These are phyloP conservation scores for Leucophenga maculata DNA, from an alignment of 2,888 invertebrate species.

Conservation along the genomic window DNA sequence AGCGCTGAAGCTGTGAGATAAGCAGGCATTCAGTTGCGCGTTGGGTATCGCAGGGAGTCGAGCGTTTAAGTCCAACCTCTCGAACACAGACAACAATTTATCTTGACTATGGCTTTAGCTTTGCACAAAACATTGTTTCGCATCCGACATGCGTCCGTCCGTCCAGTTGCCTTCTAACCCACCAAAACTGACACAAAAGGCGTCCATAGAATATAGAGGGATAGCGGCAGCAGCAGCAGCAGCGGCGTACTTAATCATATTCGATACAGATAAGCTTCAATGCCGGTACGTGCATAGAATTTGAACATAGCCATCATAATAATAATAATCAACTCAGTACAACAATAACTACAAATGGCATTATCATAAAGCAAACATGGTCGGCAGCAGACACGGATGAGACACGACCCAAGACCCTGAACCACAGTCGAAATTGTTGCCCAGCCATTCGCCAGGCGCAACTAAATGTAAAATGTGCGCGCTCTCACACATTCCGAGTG, in stretches of 20 bases:
- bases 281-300: slow-evolving; percentile 63
- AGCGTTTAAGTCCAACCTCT: slow-evolving; percentile 7
- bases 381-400: not conserved
- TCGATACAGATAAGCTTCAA: slow-evolving; percentile 65
- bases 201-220: no score
- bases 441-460: not conserved
- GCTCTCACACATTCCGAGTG: not conserved
- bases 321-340: slow-evolving; percentile 43
- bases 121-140: slow-evolving; percentile 2
- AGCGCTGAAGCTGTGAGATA: not conserved
- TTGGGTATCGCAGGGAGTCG: not conserved
- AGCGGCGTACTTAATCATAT: slow-evolving; percentile 62
- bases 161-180: not conserved
- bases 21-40: not conserved
- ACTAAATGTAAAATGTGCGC: not conserved
- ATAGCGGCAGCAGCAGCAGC: not conserved
- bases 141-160: not conserved
- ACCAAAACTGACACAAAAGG: no score
- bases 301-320: slow-evolving; percentile 50
- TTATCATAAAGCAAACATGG: slow-evolving; percentile 20
- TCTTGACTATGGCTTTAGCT: not conserved
- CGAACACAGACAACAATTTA: slow-evolving; percentile 6
- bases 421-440: not conserved
- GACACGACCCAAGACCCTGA: not conserved
- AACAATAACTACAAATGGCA: slow-evolving; percentile 7